phyloP scores from a whole-genome alignment of 2,888 invertebrate genomes.

The Ophion slaviceki region DNA sequence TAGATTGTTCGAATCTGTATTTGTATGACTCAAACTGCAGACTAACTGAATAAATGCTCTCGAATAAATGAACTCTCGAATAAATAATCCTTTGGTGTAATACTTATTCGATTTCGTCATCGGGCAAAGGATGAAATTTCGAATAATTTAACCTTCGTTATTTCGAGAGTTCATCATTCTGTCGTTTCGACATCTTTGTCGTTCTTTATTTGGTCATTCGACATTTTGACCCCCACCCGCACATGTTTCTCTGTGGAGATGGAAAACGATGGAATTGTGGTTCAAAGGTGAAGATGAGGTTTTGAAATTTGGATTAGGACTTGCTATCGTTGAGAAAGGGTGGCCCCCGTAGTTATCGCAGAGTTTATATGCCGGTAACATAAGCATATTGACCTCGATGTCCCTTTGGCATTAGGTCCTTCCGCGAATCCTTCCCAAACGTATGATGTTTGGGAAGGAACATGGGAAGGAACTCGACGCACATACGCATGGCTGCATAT shows the following conservation, averaged over 20 bases:
- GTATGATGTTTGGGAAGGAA: background rate
- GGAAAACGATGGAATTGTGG: slow-evolving; percentile 17
- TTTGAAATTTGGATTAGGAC: slow-evolving; percentile 78
- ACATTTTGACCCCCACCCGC: background rate
- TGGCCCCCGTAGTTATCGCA: slow-evolving; percentile 30
- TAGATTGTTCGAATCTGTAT: no score
- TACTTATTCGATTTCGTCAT: no score
- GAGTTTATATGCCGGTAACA: slow-evolving; percentile 11
- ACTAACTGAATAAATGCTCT: no score
- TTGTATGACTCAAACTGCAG: no score
- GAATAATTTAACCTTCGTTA: no score
- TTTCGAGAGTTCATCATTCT: no score
- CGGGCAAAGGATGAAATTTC: no score
- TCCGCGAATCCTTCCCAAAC: slow-evolving; percentile 33
- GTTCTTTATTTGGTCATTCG: no score
- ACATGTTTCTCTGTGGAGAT: background rate
- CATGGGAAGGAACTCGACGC: background rate
- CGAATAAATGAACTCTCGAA: no score
- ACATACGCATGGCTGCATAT: background rate
- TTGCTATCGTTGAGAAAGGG: slow-evolving; percentile 43
- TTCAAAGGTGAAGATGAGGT: slow-evolving; percentile 76
- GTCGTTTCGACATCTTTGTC: no score
- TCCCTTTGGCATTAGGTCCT: slow-evolving; percentile 37
- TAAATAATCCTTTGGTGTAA: no score
- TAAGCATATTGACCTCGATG: slow-evolving; percentile 27